These are phyloP conservation scores for Drosophila peninsularis DNA, from an alignment of 2,888 invertebrate species.

Conservation along the genomic window DNA sequence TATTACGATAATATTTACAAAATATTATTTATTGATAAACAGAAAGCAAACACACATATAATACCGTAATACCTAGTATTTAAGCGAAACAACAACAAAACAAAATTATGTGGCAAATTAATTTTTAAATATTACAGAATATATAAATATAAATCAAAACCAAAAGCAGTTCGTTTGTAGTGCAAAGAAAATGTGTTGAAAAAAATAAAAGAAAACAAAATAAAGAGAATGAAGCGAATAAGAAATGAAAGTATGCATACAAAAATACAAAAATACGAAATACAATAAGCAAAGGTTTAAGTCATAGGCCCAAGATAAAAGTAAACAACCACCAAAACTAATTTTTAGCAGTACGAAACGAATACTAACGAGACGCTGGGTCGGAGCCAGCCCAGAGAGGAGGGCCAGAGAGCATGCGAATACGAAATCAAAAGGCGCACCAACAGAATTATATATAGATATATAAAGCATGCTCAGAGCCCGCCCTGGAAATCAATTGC, in stretches of 20 bases:
- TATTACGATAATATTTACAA: conserved; percentile 69
- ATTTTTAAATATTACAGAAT: conserved; percentile 60
- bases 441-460: conserved; percentile 3
- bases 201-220: neutral
- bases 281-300: conserved; percentile 76
- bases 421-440: conserved; percentile 40
- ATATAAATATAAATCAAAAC: conserved; percentile 28
- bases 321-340: conserved; percentile 62
- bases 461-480: conserved; percentile 8
- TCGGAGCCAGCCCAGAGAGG: conserved; percentile 8
- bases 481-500: conserved; percentile 28
- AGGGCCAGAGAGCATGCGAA: conserved; percentile 15
- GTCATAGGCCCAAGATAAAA: conserved; percentile 75
- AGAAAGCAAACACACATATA: conserved; percentile 34
- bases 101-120: conserved; percentile 74
- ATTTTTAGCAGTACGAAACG: conserved; percentile 66
- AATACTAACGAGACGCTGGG: conserved; percentile 33
- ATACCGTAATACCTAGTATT: conserved; percentile 46
- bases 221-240: neutral
- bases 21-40: conserved; percentile 62
- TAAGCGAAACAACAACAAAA: conserved; percentile 53
- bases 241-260: conserved; percentile 34
- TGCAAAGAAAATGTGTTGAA: conserved; percentile 58
- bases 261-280: conserved; percentile 43
- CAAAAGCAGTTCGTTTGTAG: conserved; percentile 67